A percentile compares a stretch with the other conserved stretches of the same genome.
Conservation (phyloP, 2,888 invertebrate species). For the Philonicus albiceps region DNA sequence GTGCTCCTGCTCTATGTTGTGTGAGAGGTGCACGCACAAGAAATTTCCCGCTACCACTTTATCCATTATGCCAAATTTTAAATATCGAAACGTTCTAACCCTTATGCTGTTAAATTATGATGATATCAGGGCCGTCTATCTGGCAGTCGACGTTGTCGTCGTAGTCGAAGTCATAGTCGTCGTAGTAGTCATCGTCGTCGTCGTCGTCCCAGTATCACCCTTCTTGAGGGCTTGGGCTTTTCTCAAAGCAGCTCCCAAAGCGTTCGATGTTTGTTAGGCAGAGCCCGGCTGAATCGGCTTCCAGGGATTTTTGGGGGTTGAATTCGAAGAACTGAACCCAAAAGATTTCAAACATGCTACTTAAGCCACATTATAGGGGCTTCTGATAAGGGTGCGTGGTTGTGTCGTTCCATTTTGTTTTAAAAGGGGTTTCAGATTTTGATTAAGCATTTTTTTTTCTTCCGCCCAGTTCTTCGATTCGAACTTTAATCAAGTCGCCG, state of each 20-base stretch:
- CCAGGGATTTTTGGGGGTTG: conserved; percentile 4
- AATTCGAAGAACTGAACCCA: conserved; percentile 33
- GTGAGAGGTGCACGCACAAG: background rate
- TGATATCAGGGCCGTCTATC: conserved; percentile 41
- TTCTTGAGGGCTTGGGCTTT: background rate
- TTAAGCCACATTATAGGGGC: conserved; percentile 27
- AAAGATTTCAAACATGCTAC: conserved; percentile 38
- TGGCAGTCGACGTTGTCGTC: background rate
- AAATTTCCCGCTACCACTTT: conserved; percentile 14
- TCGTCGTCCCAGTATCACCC: background rate
- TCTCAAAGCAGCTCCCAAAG: conserved; percentile 21
- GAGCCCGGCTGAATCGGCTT: background rate
- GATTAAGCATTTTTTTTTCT: conserved; percentile 37
- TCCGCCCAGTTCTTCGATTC: background rate
- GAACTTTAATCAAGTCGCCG: background rate
- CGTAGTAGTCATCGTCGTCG: too few relatives aligned
- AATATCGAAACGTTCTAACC: conserved; percentile 47
- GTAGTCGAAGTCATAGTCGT: too few relatives aligned
- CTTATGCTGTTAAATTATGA: conserved; percentile 45
- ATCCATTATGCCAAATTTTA: conserved; percentile 45
- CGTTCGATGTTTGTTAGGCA: conserved; percentile 13
- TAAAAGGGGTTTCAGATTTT: conserved; percentile 34
- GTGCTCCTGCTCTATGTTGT: background rate
- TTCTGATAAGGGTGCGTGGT: conserved; percentile 40
- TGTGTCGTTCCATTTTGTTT: conserved; percentile 33